These are phyloP conservation scores for Phalacrocorax brasilianus DNA, from an alignment of 2,113 vertebrate species.

Conservation along the genomic window DNA sequence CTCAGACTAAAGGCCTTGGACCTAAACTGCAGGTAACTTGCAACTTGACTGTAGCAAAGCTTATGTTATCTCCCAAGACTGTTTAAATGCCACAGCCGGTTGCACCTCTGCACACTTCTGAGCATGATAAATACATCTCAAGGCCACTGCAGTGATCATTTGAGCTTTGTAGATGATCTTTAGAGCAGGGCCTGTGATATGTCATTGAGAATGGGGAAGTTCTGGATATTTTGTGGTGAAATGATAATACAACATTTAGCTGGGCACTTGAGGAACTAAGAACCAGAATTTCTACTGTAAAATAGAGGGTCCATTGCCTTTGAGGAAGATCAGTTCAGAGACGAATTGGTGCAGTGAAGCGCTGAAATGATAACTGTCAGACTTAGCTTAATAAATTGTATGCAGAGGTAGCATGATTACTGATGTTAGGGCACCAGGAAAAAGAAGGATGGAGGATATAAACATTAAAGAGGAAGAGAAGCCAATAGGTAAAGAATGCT, in stretches of 20 bases:
- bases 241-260: not conserved
- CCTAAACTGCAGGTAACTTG: constrained; percentile 83
- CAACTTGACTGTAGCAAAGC: not conserved
- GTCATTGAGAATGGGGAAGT: not conserved
- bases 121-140: not conserved
- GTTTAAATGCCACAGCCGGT: not conserved
- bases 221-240: not conserved
- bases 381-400: not conserved
- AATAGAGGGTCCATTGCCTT: not conserved
- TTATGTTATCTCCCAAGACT: not conserved
- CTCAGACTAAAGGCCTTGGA: constrained; percentile 85
- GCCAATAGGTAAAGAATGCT: not conserved
- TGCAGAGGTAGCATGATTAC: not conserved
- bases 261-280: not conserved
- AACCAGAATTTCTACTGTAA: not conserved
- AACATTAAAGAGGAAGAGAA: not conserved
- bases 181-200: not conserved
- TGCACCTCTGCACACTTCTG: not conserved
- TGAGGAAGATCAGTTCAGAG: not conserved
- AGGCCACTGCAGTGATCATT: not conserved
- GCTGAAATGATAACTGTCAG: not conserved
- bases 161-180: not conserved
- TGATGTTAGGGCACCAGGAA: not conserved
- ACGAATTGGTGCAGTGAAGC: not conserved
- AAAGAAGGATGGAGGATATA: not conserved